Evolutionary conservation across 1,140 invertebrate genomes (phyloP), one percentile per base, ranked within the genome.

Genomic region (Scaptomyza montana): DNA sequence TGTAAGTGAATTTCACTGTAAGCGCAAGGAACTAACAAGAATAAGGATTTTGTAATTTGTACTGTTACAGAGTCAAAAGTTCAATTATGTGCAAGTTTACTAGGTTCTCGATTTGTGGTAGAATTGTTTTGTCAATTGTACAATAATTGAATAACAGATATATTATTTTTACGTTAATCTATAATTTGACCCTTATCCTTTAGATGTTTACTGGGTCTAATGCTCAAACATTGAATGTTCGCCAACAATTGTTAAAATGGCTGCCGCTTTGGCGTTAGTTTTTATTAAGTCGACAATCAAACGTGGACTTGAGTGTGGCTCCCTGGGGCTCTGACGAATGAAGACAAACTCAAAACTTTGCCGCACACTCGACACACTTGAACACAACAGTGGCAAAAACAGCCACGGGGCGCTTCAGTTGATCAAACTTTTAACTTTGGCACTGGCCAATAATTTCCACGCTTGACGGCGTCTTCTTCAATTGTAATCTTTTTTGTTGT

Each of bases 381-480:
- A 60, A 70, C 70, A 67, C 57, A 85, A 77, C 77, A 51, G 73
- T 74, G 68, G 49, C 41, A 33, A 57, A 56, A 85, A 79, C 59
- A 61, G 69, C 73, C 63, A 50, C 60, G 68, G 72, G 67, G 65
- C 66, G 46, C 53, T 49, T 69, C 72, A 87, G 68, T 82, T 89
- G 78, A 87, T 89, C 82, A 84, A 82, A 76, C 79, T 87, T 87
- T 82, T 73, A 73, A 73, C 55, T 67, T 73, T 67, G 54, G 68
- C 79, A 79, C 79, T 87, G 75, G 72, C 79, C 82, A 87, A 87
- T 87, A 87, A 87, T 84, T 84, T 89, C 82, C 78, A 89, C 82
- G 79, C 75, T 89, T 85, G 70, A 78, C 67, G 63, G 75, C 79
- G 68, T 69, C 76, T 77, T 89, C 78, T 89, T 82, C 84, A 84